Percentiles rank a stretch among this genome's conserved stretches.
These are phyloP conservation scores for Cactoblastis cactorum DNA, from an alignment of 2,888 invertebrate species.

Conservation along the genomic window DNA sequence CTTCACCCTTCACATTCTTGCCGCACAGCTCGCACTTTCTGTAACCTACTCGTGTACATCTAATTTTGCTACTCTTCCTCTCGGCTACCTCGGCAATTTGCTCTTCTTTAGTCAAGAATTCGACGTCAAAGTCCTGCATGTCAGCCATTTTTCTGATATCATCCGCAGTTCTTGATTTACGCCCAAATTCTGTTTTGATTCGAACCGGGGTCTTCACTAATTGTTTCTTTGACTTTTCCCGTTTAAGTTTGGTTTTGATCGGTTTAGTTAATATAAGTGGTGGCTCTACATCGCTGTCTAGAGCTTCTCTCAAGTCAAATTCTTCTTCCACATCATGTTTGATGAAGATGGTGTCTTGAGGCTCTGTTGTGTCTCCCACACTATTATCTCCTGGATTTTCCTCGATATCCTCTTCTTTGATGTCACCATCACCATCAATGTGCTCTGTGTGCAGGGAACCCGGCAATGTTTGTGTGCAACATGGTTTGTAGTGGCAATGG, in stretches of 20 bases:
- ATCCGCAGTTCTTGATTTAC: not conserved
- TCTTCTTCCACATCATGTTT: slow-evolving; percentile 1
- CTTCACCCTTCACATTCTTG: not conserved
- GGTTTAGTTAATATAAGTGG: not conserved
- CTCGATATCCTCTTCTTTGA: not conserved
- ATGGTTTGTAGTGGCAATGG: not conserved
- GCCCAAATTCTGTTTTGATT: slow-evolving; percentile 2
- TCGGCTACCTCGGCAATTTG: not conserved
- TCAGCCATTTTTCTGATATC: not conserved
- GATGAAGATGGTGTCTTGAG: not conserved
- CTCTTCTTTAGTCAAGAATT: not conserved
- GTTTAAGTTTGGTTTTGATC: not conserved
- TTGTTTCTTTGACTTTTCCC: not conserved
- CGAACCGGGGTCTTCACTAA: not conserved
- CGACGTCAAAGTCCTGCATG: not conserved
- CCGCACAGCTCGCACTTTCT: slow-evolving; percentile 6
- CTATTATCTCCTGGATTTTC: not conserved
- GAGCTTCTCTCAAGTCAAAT: not conserved
- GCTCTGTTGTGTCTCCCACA: not conserved
- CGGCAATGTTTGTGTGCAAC: not conserved
- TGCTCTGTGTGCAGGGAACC: not conserved
- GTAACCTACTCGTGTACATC: not conserved
- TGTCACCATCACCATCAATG: not conserved
- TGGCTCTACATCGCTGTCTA: not conserved
- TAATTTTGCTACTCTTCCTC: not conserved